phyloP scores from a whole-genome alignment of 2,113 vertebrate genomes.

The Semnopithecus entellus region DNA sequence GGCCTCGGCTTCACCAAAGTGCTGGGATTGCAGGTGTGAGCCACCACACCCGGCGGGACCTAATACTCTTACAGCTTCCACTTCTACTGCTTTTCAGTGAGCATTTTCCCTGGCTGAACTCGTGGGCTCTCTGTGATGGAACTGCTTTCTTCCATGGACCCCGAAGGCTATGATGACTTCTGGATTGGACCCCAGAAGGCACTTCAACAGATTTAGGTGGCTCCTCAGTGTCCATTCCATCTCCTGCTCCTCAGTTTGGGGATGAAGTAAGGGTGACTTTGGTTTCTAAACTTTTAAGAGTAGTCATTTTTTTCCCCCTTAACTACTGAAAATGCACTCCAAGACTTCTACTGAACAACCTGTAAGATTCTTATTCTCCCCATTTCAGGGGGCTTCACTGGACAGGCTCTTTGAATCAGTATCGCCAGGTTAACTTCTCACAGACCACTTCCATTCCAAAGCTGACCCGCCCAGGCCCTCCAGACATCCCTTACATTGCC shows the following conservation, averaged over 20 bases:
- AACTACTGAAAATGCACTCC: background rate
- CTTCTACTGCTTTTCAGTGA: conserved; percentile 89
- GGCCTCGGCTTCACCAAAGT: no score
- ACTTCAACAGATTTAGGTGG: conserved; percentile 82
- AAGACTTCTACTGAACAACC: conserved; percentile 47
- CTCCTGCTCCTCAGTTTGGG: conserved; percentile 92
- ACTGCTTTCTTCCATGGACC: conserved; percentile 82
- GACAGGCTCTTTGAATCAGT: rapidly evolving
- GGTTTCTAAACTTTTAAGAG: conserved; percentile 60
- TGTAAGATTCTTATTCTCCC: background rate
- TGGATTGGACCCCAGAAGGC: conserved; percentile 62
- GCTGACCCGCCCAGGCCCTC: background rate
- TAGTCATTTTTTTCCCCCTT: conserved; percentile 59
- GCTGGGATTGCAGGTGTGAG: no score
- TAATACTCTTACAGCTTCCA: conserved; percentile 93
- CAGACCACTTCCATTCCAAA: background rate
- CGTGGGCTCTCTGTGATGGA: conserved; percentile 84
- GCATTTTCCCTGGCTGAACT: conserved; percentile 93
- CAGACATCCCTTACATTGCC: background rate
- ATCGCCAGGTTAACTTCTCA: rapidly evolving
- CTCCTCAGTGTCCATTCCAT: conserved; percentile 97
- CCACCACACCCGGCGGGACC: conserved; percentile 59
- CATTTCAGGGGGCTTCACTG: background rate
- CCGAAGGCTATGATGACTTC: conserved; percentile 73
- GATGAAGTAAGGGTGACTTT: conserved; percentile 77